These are phyloP conservation scores for Arrhopalites spinosus DNA, from an alignment of 2,888 invertebrate genomes.

Conservation along the genomic window DNA sequence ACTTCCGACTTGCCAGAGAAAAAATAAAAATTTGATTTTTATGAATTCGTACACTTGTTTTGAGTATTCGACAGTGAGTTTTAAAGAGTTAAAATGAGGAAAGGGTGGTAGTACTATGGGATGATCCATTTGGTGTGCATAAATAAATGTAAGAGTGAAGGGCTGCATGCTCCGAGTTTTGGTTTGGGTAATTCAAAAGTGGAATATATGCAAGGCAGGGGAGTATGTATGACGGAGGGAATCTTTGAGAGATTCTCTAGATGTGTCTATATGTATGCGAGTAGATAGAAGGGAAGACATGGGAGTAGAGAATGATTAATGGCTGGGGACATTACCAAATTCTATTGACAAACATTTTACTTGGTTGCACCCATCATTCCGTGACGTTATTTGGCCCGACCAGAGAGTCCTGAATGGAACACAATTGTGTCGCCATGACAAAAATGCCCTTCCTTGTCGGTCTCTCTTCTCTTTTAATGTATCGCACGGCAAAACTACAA, in stretches of 20 bases:
- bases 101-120: too few relatives aligned
- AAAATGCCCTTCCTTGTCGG: slow-evolving; percentile 42
- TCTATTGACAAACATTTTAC: slow-evolving; percentile 57
- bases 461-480: slow-evolving; percentile 29
- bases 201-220: neutral
- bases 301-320: slow-evolving; percentile 56
- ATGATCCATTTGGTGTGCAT: too few relatives aligned
- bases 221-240: neutral
- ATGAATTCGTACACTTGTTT: too few relatives aligned
- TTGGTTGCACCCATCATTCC: slow-evolving; percentile 57
- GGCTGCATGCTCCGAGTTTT: too few relatives aligned
- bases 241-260: too few relatives aligned
- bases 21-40: too few relatives aligned
- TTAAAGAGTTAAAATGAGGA: neutral
- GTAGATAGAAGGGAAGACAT: slow-evolving; percentile 31
- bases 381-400: slow-evolving; percentile 50
- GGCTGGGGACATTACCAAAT: slow-evolving; percentile 57
- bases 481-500: slow-evolving; percentile 32
- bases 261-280: neutral
- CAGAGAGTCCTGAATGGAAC: slow-evolving; percentile 53
- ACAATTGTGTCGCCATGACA: slow-evolving; percentile 49
- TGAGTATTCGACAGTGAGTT: neutral
- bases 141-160: too few relatives aligned
- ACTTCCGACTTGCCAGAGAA: too few relatives aligned
- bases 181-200: neutral